Conservation (phyloP, 2,888 invertebrate genomes). For the Camponotus fellah region DNA sequence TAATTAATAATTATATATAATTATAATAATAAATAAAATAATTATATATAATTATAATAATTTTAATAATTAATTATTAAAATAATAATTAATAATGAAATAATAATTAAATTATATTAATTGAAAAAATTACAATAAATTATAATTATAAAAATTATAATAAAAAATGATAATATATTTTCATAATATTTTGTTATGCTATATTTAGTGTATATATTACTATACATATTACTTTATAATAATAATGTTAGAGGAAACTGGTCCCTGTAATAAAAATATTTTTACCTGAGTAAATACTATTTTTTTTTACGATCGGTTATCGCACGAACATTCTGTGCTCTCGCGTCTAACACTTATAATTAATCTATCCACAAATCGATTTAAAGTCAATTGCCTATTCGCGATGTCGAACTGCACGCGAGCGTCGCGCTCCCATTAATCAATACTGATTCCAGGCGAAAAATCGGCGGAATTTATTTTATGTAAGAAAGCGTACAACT, state of each 20-base stretch:
- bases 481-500: slow-evolving; percentile 25
- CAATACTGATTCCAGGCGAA: slow-evolving; percentile 40
- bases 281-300: background rate
- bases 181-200: background rate
- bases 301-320: background rate
- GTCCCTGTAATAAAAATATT: background rate
- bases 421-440: slow-evolving; percentile 31
- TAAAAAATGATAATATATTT: background rate
- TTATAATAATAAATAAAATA: too few relatives aligned
- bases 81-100: too few relatives aligned
- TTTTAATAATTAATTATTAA: background rate
- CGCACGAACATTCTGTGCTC: background rate
- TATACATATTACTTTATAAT: background rate
- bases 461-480: background rate
- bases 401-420: slow-evolving; percentile 37
- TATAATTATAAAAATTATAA: too few relatives aligned
- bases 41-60: too few relatives aligned
- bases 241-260: background rate
- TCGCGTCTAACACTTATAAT: background rate
- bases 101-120: too few relatives aligned
- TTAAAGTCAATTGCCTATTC: slow-evolving; percentile 23
- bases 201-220: too few relatives aligned
- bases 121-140: too few relatives aligned
- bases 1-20: too few relatives aligned
- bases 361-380: slow-evolving; percentile 27